Base-by-base conservation (phyloP, 2,888 invertebrate genomes). In the Drosophila borealis region DNA sequence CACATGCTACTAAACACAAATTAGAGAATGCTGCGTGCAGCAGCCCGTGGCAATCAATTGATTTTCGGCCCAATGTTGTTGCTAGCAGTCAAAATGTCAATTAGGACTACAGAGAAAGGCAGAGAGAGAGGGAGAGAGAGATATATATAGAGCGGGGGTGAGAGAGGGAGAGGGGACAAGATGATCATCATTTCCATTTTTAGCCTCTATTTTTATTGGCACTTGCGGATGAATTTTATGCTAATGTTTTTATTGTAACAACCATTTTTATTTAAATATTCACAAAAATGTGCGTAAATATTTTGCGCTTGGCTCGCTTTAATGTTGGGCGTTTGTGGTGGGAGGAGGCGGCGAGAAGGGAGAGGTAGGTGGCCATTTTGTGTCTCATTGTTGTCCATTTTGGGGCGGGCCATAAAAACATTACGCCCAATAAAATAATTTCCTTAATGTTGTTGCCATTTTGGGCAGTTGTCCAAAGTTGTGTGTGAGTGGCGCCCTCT, bases 361-460 rank as follows among this genome's bases (percentile, higher is more conserved):
- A 39, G 14, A 13, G 4, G 29, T 17, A 9, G 14, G 44, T 25
- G 62, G 62, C 72, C 77, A 81, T 80, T 69, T 67, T 78, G 68
- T 74, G 69, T 68, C 70, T 72, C 77, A 70, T 87, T 84, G 64
- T 76, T 74, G 87, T 55, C 45, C 72, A 77, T 72, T 72, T 51
- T 49, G 37, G 11, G 46, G 37, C 11, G 13, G 56, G 62, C 70
- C 84, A 88, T 89, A 90, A 90, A 91, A 89, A 84, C 91, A 88
- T 89, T 89, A 88, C 81, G 90, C 85, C 71, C 81, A 86, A 90
- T 90, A 89, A 91, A 90, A 90, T 86, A 91, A 90, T 90, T 89
- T 84, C 54, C 74, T 60, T 78, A 74, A 78, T 78, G 75, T 77
- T 82, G 81, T 54, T 74, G 71, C 65, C 69, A 57, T 62, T 70